Percentiles rank a stretch among this genome's conserved stretches.
Evolutionary conservation across 1,140 invertebrate species (phyloP).

Genomic region (Phocides pigmalion): DNA sequence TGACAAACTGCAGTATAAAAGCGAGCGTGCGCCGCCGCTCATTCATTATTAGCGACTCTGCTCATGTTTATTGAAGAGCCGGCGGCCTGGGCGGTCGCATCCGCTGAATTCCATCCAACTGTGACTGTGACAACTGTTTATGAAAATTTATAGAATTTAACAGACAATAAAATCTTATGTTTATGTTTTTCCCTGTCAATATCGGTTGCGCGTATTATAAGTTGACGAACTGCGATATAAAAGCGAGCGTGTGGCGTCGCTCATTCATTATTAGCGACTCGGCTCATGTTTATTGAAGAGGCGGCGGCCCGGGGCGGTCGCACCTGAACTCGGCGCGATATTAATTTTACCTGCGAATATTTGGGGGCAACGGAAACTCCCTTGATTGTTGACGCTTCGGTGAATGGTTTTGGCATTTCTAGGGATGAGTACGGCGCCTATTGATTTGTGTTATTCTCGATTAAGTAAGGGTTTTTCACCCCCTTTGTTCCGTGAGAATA

Average conservation of each 20-base stretch:
- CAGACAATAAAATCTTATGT: too few species aligned
- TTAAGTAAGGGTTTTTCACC: not conserved
- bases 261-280: conserved; percentile 64
- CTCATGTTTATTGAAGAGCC: conserved; percentile 66
- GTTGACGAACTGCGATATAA: not conserved
- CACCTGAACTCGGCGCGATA: conserved; percentile 50
- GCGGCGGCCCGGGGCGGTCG: conserved; percentile 42
- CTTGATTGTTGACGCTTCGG: conserved; percentile 18
- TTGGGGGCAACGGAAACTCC: not conserved
- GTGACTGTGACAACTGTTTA: too few species aligned
- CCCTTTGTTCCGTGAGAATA: not conserved
- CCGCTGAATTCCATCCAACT: too few species aligned
- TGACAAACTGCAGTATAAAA: not conserved
- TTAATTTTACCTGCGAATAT: conserved; percentile 50
- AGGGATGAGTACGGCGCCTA: not conserved
- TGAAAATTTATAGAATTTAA: too few species aligned
- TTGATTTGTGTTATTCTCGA: conserved; percentile 10
- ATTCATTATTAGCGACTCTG: conserved; percentile 61
- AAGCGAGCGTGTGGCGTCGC: conserved; percentile 38
- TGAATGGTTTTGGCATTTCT: conserved; percentile 4
- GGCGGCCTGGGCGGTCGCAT: conserved; percentile 46
- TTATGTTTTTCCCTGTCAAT: not conserved
- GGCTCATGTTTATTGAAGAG: conserved; percentile 66
- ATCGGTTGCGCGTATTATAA: not conserved
- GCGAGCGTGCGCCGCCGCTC: conserved; percentile 37